Base-by-base conservation (phyloP, 1,140 invertebrate species). In the Anastatus disparis region DNA sequence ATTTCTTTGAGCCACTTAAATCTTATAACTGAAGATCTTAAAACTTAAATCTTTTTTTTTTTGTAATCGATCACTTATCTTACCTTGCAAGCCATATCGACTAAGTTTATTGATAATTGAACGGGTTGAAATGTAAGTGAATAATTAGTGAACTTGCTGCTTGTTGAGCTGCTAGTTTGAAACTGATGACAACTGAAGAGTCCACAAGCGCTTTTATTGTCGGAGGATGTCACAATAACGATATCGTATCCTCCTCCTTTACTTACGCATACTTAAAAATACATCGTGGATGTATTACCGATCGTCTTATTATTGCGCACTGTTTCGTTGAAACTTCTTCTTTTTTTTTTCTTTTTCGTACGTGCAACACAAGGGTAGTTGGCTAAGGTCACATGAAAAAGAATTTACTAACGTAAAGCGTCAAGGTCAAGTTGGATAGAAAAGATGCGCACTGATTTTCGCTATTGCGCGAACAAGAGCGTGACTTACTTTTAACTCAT, bases 51-150 rank as follows among this genome's bases (percentile, higher is more conserved):
- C n/a, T n/a, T n/a, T n/a, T n/a, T n/a, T n/a, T n/a, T n/a, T n/a
- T n/a, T n/a, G n/a, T n/a, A n/a, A n/a, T n/a, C n/a, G n/a, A n/a
- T n/a, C n/a, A n/a, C n/a, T n/a, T n/a, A n/a, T n/a, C n/a, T 71
- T 76, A 84, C 82, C 82, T 84, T 79, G 72, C 64, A 75, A 46
- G 75, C 77, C 81, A 84, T 83, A 77, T 81, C 56, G 63, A 72
- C n/a, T n/a, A n/a, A 64, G 48, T 38, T 65, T 35, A 73, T 75
- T 70, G 65, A 46, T 64, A 71, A 1, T 46, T 35, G 67, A 46
- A 66, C 71, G 15, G 15, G 35, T 38, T 2, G n/a, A 29, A 17
- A 24, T 10, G 4, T 2, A 40, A 24, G 24, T 15, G 17, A 64
- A 13, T 50, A 8, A 2, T 15, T 22, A 35, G n/a, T 7, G 46